These are phyloP conservation scores for Poecilia latipinna DNA, from an alignment of 2,113 vertebrate species.

Conservation along the genomic window DNA sequence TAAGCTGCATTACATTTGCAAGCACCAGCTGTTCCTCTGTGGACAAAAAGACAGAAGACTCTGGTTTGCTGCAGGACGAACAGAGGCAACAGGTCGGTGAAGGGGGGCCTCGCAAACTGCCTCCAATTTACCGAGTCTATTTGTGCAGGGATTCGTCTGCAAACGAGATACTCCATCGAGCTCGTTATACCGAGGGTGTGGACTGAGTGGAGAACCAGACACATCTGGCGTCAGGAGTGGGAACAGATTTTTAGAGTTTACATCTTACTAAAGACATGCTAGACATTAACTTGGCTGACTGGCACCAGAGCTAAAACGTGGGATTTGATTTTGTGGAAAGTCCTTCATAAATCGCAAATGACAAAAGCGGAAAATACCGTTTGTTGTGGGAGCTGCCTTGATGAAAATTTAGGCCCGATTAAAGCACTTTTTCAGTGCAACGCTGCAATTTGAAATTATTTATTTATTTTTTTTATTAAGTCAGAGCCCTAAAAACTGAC, in stretches of 20 bases:
- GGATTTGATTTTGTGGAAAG: constrained; percentile 40
- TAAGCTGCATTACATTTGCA: constrained; percentile 54
- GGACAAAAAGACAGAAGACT: constrained; percentile 38
- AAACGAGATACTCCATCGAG: constrained; percentile 66
- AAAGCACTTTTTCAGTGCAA: neutral
- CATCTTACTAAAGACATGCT: constrained; percentile 62
- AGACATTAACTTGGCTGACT: constrained; percentile 59
- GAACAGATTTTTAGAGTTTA: constrained; percentile 65
- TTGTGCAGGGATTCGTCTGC: constrained; percentile 70
- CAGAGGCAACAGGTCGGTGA: constrained; percentile 67
- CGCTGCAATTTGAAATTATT: neutral
- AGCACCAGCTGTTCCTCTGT: constrained; percentile 32
- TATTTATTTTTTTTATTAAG: neutral
- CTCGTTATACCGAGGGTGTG: constrained; percentile 76
- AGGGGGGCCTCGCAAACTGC: constrained; percentile 53
- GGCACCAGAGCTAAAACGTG: constrained; percentile 37
- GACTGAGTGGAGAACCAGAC: constrained; percentile 60
- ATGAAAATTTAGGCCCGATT: neutral
- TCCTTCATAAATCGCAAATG: constrained; percentile 46
- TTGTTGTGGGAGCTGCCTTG: constrained; percentile 36
- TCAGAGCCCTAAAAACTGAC: neutral
- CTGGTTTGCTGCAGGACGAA: constrained; percentile 47
- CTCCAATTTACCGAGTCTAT: constrained; percentile 67
- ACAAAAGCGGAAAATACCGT: constrained; percentile 49
- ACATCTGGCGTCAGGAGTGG: constrained; percentile 65